These are phyloP conservation scores for Cheumatopsyche charites DNA, from an alignment of 1,140 invertebrate genomes.

Conservation along the genomic window DNA sequence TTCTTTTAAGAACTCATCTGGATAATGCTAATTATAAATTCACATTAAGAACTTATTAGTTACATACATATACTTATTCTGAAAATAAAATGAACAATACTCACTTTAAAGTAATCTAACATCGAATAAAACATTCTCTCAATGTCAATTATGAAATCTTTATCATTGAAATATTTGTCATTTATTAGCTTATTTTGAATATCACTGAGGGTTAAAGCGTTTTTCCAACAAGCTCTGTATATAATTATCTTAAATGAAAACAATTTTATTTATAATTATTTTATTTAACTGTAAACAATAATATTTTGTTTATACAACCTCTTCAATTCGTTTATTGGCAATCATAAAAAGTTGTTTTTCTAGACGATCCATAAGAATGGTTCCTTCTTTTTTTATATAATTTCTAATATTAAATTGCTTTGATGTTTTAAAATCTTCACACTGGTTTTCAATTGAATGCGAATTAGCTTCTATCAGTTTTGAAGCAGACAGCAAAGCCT, in stretches of 20 bases:
- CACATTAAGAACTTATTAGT: background rate
- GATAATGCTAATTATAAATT: background rate
- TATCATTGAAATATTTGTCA: background rate
- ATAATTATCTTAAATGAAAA: background rate
- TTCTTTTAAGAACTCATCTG: background rate
- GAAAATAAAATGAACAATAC: too few relatives aligned
- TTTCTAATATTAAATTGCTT: constrained; percentile 1
- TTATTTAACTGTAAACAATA: too few relatives aligned
- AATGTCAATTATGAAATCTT: background rate
- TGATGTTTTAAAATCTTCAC: background rate
- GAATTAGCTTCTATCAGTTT: background rate
- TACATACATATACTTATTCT: background rate
- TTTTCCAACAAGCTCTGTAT: background rate
- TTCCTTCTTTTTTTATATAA: constrained; percentile 11
- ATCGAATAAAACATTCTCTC: constrained; percentile 1
- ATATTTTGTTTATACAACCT: too few relatives aligned
- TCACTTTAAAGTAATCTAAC: background rate
- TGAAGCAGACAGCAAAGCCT: background rate
- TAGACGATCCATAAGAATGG: background rate
- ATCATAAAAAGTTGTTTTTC: background rate
- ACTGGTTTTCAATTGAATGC: background rate
- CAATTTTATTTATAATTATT: background rate
- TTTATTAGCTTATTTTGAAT: constrained; percentile 7
- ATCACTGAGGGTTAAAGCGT: background rate
- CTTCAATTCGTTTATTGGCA: background rate